Evolutionary conservation across 2,113 vertebrate genomes (phyloP).

Genomic region (Lophotis ruficrista): DNA sequence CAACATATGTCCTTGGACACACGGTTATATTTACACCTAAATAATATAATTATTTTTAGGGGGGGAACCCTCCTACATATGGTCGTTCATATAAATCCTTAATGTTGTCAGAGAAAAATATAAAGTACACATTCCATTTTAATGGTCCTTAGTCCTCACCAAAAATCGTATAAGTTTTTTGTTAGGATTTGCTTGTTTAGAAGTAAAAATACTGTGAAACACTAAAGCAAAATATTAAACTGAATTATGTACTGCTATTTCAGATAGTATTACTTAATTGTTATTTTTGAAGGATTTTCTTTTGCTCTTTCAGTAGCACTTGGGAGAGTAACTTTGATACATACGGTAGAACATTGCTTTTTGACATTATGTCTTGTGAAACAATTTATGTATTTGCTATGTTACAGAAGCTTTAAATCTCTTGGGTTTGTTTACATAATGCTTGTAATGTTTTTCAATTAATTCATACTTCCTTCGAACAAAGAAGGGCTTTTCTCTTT

Average conservation of each 20-base stretch:
- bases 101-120: constrained; percentile 5
- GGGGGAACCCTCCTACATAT: neutral
- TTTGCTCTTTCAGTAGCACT: neutral
- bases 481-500: neutral
- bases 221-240: neutral
- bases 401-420: constrained; percentile 36
- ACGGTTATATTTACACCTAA: neutral
- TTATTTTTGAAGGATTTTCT: neutral
- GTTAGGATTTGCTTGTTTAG: neutral
- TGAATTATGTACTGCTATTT: neutral
- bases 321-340: constrained; percentile 11
- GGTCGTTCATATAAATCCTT: neutral
- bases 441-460: constrained; percentile 10
- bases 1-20: neutral
- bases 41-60: neutral
- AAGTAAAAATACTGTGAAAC: neutral
- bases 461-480: constrained; percentile 12
- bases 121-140: neutral
- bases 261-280: neutral
- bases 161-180: neutral
- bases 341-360: neutral
- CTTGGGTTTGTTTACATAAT: constrained; percentile 40
- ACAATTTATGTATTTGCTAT: constrained; percentile 1
- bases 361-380: constrained; percentile 4
- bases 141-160: neutral